Conservation (phyloP, 2,888 invertebrate species). For the Drosophila eohydei region DNA sequence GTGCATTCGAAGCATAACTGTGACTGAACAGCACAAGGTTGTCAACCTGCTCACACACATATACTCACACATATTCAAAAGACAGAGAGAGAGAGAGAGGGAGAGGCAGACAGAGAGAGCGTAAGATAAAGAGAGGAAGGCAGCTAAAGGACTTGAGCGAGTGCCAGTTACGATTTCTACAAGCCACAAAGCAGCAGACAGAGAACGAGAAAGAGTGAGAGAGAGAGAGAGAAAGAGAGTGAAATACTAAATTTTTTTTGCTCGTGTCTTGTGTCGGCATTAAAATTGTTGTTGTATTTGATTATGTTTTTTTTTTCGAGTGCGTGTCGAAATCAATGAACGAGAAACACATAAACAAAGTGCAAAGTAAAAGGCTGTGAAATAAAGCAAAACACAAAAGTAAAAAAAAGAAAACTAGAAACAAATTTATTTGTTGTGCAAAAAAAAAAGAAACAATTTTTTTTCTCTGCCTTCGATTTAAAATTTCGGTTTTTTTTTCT, state of each 20-base stretch:
- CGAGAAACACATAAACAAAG: conserved; percentile 47
- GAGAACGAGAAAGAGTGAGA: neutral
- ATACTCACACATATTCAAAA: neutral
- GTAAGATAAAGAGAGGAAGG: neutral
- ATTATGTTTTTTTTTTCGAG: conserved; percentile 69
- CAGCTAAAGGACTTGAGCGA: conserved; percentile 1
- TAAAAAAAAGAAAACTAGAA: conserved; percentile 5
- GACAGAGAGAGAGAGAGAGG: neutral
- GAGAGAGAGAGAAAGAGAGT: conserved; percentile 2
- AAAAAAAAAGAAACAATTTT: conserved; percentile 10
- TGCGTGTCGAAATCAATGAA: conserved; percentile 52
- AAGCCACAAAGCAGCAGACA: neutral
- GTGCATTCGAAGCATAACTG: conserved; percentile 51
- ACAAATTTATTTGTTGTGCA: conserved; percentile 24
- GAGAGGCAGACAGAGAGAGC: conserved; percentile 11
- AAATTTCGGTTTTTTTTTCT: conserved; percentile 18
- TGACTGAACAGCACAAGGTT: conserved; percentile 62
- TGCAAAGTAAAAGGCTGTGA: conserved; percentile 16
- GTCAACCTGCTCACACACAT: conserved; percentile 42
- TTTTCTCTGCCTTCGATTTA: conserved; percentile 30
- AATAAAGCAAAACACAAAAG: conserved; percentile 6
- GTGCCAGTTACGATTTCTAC: conserved; percentile 5
- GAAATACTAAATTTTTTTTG: conserved; percentile 37
- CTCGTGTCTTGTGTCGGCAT: conserved; percentile 58
- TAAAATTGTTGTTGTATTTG: conserved; percentile 55